Base-by-base conservation (phyloP, 1,140 invertebrate species). In the Acyrthosiphon pisum region DNA sequence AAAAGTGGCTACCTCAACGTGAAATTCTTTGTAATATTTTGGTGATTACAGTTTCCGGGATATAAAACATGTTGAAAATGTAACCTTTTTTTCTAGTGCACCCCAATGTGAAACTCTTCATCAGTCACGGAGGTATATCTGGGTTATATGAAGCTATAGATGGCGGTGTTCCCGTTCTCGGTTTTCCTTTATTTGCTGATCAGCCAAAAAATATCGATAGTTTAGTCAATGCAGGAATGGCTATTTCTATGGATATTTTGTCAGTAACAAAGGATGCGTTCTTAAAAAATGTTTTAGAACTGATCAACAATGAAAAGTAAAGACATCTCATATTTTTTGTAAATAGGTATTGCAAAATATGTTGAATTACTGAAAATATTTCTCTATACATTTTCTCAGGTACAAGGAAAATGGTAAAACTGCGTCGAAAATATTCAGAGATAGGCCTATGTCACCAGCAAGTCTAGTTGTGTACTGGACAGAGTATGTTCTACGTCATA, bases 181-280 rank as follows among this genome's bases (percentile, higher is more conserved):
- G 44, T 9, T 46, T 46, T 46, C 44, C 44, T 46, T 46, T 46
- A 46, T 46, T 46, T 46, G 11, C 7, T 46, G 44, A 46, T 46
- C 44, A 46, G 44, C 44, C 44, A 46, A 46, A 46, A 46, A 46
- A 96, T 94, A 95, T 96, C 20, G 94, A 94, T 37, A 93, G 94
- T 94, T 95, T 95, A 84, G 95, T 94, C 53, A 95, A 94, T n/a
- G 94, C 94, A 90, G 95, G 95, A 37, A 94, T 95, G 14, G 94
- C 94, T 6, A 44, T 95, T 26, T 94, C 94, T 50, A 48, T 96
- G 93, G 94, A 95, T 87, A 94, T 95, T 23, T 83, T 94, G 0
- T 94, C 94, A 7, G 93, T 96, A 0, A 95, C 94, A 23, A 94
- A 95, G 94, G 93, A 23, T 50, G 26, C 35, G 26, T 48, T 94